phyloP scores from a whole-genome alignment of 2,888 invertebrate species.

The Bembecia ichneumoniformis region DNA sequence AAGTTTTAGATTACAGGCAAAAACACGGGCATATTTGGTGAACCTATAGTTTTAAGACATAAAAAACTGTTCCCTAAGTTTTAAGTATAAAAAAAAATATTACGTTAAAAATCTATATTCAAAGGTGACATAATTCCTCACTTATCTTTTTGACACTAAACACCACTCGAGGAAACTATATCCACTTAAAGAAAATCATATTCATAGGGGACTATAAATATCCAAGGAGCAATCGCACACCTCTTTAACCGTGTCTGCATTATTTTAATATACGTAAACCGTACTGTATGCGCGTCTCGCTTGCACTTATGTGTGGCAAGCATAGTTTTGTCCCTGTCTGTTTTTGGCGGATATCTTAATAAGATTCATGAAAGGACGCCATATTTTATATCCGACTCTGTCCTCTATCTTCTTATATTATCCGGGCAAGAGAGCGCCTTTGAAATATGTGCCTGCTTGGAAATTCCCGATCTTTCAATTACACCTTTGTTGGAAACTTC shows the following conservation, averaged over 20 bases:
- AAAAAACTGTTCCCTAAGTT: no score
- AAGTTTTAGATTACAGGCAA: no score
- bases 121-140: no score
- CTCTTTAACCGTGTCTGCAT: conserved; percentile 66
- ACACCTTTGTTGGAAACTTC: conserved; percentile 54
- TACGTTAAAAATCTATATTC: no score
- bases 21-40: no score
- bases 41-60: no score
- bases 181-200: conserved; percentile 68
- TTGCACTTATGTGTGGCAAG: conserved; percentile 15
- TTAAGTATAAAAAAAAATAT: no score
- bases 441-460: conserved; percentile 70
- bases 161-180: conserved; percentile 45
- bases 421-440: conserved; percentile 57
- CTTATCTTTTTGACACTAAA: conserved; percentile 34
- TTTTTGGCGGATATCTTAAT: conserved; percentile 83
- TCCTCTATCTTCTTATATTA: conserved; percentile 74
- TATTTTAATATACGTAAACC: conserved; percentile 71
- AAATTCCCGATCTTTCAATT: conserved; percentile 72
- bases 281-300: conserved; percentile 27
- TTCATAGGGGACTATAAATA: conserved; percentile 68
- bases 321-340: conserved; percentile 44
- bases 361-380: conserved; percentile 88
- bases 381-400: conserved; percentile 83
- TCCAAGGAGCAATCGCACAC: conserved; percentile 43